Conservation (phyloP, 2,113 vertebrate genomes). For the Gallinago paraguaiae region DNA sequence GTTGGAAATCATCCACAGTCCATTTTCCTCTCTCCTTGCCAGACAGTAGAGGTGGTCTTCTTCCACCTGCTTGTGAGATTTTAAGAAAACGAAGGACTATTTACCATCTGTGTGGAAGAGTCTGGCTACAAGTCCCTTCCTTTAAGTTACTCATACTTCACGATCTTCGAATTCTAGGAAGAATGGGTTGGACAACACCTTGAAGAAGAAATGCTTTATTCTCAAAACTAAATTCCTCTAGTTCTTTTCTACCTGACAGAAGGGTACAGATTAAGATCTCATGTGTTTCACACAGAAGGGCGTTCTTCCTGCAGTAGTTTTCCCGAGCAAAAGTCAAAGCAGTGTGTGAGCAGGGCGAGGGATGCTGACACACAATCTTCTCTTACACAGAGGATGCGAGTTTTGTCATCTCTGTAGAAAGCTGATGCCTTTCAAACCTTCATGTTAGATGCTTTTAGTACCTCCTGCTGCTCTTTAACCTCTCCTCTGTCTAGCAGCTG, state of each 20-base stretch:
- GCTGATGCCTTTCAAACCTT: slow-evolving; percentile 26
- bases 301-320: not conserved
- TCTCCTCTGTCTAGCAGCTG: slow-evolving; percentile 29
- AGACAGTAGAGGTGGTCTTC: not conserved
- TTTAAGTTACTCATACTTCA: not conserved
- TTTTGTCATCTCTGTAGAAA: not conserved
- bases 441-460: not conserved
- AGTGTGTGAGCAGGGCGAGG: not conserved
- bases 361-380: not conserved
- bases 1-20: not conserved
- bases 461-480: slow-evolving; percentile 25
- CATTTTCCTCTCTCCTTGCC: not conserved
- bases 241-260: not conserved
- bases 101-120: not conserved
- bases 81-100: not conserved
- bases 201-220: not conserved
- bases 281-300: not conserved
- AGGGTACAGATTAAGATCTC: not conserved
- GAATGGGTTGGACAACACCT: not conserved
- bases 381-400: not conserved
- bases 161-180: not conserved
- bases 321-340: not conserved
- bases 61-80: not conserved
- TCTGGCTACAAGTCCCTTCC: not conserved
- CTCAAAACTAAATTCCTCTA: not conserved